Evolutionary conservation across 2,888 invertebrate species (phyloP).

Genomic region (Seira ritae): DNA sequence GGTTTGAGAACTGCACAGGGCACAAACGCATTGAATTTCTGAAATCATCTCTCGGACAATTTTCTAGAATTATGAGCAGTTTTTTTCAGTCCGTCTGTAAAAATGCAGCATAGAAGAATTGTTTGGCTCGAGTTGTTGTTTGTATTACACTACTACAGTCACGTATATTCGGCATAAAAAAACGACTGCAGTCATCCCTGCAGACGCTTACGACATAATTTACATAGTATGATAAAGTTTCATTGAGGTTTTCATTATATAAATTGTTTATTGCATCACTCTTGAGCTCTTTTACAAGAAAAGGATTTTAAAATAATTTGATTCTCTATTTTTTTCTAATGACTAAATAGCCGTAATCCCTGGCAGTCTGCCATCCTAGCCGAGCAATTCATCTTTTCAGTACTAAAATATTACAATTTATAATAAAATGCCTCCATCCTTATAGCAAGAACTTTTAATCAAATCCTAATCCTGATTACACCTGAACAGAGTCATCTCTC

Average conservation of each 20-base stretch:
- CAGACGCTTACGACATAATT: not conserved
- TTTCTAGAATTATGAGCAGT: not conserved
- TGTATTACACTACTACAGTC: not conserved
- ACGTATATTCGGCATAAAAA: not conserved
- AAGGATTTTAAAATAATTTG: not conserved
- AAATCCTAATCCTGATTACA: not conserved
- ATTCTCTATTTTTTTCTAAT: not conserved
- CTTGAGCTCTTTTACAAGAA: not conserved
- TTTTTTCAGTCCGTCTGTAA: not conserved
- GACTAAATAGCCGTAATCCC: not conserved
- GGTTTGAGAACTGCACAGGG: not conserved
- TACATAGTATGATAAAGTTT: not conserved
- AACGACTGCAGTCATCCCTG: not conserved
- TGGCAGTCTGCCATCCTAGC: not conserved
- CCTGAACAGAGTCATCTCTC: not conserved
- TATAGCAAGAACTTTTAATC: not conserved
- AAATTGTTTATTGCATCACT: not conserved
- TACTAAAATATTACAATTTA: no score
- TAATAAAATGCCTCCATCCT: no score
- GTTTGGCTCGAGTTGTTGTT: not conserved
- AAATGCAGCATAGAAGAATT: not conserved
- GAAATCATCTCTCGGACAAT: no score
- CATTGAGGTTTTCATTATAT: not conserved
- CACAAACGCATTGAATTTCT: no score
- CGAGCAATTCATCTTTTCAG: not conserved